These are phyloP conservation scores for Hydriomena furcata DNA, from an alignment of 2,888 invertebrate genomes.

Conservation along the genomic window DNA sequence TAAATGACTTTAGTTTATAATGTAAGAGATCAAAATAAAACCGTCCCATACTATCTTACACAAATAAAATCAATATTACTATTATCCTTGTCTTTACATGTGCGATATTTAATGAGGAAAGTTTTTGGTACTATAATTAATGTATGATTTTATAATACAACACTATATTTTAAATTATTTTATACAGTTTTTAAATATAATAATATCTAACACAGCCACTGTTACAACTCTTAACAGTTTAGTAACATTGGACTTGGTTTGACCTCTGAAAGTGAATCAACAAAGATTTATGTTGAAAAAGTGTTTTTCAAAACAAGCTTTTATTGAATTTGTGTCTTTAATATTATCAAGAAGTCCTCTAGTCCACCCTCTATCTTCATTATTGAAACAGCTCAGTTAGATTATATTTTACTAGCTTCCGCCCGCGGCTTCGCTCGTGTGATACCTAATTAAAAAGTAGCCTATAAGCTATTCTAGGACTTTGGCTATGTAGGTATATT, in stretches of 20 bases:
- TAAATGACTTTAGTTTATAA: slow-evolving; percentile 21
- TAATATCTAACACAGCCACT: slow-evolving; percentile 53
- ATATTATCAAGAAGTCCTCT: too few relatives aligned
- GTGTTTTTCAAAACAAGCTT: too few relatives aligned
- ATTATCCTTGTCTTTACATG: slow-evolving; percentile 3
- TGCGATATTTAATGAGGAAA: slow-evolving; percentile 13
- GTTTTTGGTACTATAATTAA: slow-evolving; percentile 20
- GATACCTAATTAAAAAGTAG: too few relatives aligned
- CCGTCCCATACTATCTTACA: slow-evolving; percentile 28
- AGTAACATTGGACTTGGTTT: slow-evolving; percentile 55
- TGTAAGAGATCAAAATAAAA: slow-evolving; percentile 49
- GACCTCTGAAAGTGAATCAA: slow-evolving; percentile 15
- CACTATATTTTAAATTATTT: slow-evolving; percentile 13
- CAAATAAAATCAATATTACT: slow-evolving; percentile 7
- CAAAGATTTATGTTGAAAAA: neutral
- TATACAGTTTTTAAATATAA: slow-evolving; percentile 14
- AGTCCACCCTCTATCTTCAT: too few relatives aligned
- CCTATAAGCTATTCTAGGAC: too few relatives aligned
- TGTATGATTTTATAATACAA: slow-evolving; percentile 18
- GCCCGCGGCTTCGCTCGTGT: too few relatives aligned
- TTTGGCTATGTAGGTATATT: too few relatives aligned
- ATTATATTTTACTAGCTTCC: too few relatives aligned
- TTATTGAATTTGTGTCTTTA: too few relatives aligned
- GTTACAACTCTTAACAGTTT: slow-evolving; percentile 47
- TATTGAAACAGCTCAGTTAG: too few relatives aligned